Conservation (phyloP, 2,888 invertebrate species). For the Liopterus haemorrhoidalis region DNA sequence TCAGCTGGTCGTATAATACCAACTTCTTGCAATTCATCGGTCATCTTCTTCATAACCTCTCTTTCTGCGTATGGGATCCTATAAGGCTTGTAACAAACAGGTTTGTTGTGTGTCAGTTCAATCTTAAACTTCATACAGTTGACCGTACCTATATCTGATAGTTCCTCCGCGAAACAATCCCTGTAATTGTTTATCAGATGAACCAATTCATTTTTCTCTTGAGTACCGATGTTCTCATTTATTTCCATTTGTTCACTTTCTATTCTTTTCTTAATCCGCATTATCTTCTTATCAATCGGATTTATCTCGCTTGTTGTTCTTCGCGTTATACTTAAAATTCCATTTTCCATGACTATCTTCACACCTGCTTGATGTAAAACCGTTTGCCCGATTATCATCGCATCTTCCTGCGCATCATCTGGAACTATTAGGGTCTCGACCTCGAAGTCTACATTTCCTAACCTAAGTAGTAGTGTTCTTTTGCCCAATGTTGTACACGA, state of each 20-base stretch:
- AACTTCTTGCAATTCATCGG: conserved; percentile 19
- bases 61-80: conserved; percentile 26
- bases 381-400: background rate
- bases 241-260: too few species aligned
- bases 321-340: too few species aligned
- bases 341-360: background rate
- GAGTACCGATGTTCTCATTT: too few species aligned
- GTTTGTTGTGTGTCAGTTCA: too few species aligned
- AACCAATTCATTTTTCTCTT: too few species aligned
- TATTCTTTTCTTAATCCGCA: too few species aligned
- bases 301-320: too few species aligned
- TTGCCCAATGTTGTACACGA: too few species aligned
- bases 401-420: conserved; percentile 4
- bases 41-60: conserved; percentile 20
- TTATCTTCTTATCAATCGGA: too few species aligned
- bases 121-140: conserved; percentile 22
- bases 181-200: too few species aligned
- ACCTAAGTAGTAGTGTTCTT: background rate
- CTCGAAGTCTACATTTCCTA: background rate
- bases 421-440: background rate
- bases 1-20: conserved; percentile 24
- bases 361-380: conserved; percentile 1
- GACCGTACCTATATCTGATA: background rate
- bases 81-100: conserved; percentile 25
- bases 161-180: background rate